phyloP scores from a whole-genome alignment of 1,140 invertebrate species.

The Drosophila truncata region DNA sequence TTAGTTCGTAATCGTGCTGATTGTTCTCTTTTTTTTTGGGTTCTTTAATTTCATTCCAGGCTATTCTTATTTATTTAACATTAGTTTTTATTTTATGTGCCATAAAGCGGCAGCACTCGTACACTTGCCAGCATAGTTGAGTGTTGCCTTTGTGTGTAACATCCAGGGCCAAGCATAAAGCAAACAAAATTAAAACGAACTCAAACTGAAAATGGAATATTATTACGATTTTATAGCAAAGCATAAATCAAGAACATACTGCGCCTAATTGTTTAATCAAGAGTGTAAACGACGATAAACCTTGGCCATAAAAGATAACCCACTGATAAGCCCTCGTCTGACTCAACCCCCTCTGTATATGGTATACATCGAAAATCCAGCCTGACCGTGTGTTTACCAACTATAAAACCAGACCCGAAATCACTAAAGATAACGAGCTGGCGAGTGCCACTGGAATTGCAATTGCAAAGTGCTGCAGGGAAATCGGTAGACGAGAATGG shows the following conservation, averaged over 20 bases:
- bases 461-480: constrained; percentile 17
- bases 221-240: constrained; percentile 10
- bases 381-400: constrained; percentile 24
- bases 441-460: constrained; percentile 23
- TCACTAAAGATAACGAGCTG: constrained; percentile 44
- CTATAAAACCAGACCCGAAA: constrained; percentile 32
- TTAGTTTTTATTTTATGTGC: constrained; percentile 76
- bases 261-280: constrained; percentile 45
- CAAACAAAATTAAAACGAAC: constrained; percentile 36
- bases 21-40: constrained; percentile 22
- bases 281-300: constrained; percentile 44
- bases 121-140: constrained; percentile 8
- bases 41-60: constrained; percentile 66
- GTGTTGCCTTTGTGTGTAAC: background rate
- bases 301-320: constrained; percentile 40
- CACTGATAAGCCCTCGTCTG: constrained; percentile 38
- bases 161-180: constrained; percentile 3
- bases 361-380: constrained; percentile 10
- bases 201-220: constrained; percentile 22
- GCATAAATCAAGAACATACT: constrained; percentile 40
- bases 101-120: constrained; percentile 46
- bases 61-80: constrained; percentile 80
- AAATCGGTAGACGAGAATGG: constrained; percentile 33
- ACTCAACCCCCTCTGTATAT: constrained; percentile 14
- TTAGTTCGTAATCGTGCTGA: constrained; percentile 45